Conservation (phyloP, 2,888 invertebrate species). For the Tenthredo mesomela region DNA sequence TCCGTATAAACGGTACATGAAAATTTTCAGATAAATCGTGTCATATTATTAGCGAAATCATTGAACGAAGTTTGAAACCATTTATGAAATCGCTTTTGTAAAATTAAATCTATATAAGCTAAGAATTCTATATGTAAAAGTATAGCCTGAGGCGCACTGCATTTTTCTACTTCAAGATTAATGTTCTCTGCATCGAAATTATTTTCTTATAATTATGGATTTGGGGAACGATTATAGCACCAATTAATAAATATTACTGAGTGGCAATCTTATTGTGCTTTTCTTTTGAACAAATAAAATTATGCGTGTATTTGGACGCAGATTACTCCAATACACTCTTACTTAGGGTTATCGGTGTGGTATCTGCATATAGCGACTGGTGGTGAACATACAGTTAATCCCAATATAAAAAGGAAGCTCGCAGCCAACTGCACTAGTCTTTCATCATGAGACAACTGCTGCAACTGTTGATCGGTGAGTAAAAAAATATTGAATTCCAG, state of each 20-base stretch:
- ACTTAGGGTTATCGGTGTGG: constrained; percentile 54
- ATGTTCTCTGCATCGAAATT: neutral
- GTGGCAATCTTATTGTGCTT: neutral
- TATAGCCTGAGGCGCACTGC: neutral
- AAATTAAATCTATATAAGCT: neutral
- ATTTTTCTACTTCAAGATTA: neutral
- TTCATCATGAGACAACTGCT: constrained; percentile 65
- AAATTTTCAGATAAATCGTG: too few relatives aligned
- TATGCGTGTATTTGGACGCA: neutral
- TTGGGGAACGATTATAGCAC: neutral
- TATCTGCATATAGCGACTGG: constrained; percentile 61
- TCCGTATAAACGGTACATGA: neutral
- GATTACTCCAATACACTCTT: constrained; percentile 60
- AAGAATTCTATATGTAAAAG: neutral
- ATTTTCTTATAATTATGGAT: neutral
- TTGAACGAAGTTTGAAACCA: neutral
- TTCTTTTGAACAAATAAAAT: neutral
- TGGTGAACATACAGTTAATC: constrained; percentile 62
- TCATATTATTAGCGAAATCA: neutral
- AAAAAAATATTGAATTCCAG: neutral
- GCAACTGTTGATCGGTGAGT: constrained; percentile 68
- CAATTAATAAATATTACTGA: neutral
- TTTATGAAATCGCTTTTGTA: neutral
- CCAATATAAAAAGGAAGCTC: constrained; percentile 71
- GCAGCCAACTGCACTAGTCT: constrained; percentile 65